Percentiles rank a stretch among this genome's conserved stretches.
Evolutionary conservation across 2,888 invertebrate genomes (phyloP).

Genomic region (Diaperis boleti): DNA sequence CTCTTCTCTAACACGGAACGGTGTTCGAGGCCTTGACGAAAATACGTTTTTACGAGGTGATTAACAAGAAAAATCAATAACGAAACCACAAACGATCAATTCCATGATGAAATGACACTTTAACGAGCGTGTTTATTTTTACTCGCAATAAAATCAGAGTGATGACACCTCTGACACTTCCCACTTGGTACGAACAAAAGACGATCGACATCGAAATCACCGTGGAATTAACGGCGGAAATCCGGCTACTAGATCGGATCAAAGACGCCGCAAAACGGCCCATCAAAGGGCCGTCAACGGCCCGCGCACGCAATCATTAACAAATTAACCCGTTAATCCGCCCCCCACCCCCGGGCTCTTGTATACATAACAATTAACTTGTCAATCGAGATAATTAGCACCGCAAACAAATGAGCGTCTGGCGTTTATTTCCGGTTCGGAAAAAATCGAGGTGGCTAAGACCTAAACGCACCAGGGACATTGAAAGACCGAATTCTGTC

Average conservation of each 20-base stretch:
- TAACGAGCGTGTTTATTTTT: conserved; percentile 34
- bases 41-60: conserved; percentile 36
- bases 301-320: conserved; percentile 56
- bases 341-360: conserved; percentile 56
- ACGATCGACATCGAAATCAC: conserved; percentile 40
- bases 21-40: conserved; percentile 37
- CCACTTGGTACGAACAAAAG: conserved; percentile 44
- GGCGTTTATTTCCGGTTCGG: conserved; percentile 9
- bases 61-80: conserved; percentile 40
- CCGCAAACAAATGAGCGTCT: conserved; percentile 41
- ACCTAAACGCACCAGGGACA: not conserved
- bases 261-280: conserved; percentile 32
- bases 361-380: conserved; percentile 63
- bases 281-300: conserved; percentile 40
- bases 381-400: conserved; percentile 59
- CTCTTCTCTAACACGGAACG: too few species aligned
- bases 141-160: conserved; percentile 6
- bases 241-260: conserved; percentile 32
- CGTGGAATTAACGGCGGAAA: conserved; percentile 45
- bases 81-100: conserved; percentile 26
- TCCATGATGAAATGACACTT: conserved; percentile 28
- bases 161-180: conserved; percentile 42
- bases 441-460: not conserved
- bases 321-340: conserved; percentile 56
- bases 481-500: not conserved